Evolutionary conservation across 1,140 invertebrate genomes (phyloP).

Genomic region (Catajapyx aquilonaris): DNA sequence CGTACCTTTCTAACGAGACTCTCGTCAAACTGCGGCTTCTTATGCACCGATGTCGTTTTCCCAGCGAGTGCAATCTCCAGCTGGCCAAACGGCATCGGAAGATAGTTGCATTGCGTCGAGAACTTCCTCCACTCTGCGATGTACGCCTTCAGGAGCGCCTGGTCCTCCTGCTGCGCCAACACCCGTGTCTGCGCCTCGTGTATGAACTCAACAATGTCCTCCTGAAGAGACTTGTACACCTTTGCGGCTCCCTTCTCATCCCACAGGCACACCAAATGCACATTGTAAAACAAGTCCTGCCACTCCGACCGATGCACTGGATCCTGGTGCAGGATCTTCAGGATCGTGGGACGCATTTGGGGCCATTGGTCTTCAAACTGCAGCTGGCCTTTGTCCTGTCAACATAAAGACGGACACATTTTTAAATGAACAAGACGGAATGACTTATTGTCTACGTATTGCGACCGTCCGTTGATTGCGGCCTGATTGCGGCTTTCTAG

Average conservation of each 20-base stretch:
- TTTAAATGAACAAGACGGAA: no score
- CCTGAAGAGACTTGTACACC: conserved; percentile 66
- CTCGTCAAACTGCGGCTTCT: conserved; percentile 58
- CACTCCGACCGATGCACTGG: conserved; percentile 82
- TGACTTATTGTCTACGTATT: no score
- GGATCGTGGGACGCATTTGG: conserved; percentile 72
- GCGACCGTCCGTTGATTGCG: no score
- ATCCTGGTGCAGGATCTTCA: conserved; percentile 82
- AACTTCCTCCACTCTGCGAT: conserved; percentile 95
- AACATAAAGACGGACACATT: no score
- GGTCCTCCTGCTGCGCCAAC: conserved; percentile 74
- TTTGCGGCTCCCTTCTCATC: conserved; percentile 84
- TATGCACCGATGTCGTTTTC: conserved; percentile 35
- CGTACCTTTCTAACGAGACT: conserved; percentile 64
- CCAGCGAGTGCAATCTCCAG: conserved; percentile 58
- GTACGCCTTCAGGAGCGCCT: conserved; percentile 84
- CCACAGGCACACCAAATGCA: conserved; percentile 87
- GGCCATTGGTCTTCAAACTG: conserved; percentile 92
- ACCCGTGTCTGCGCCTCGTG: conserved; percentile 83
- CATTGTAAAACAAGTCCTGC: conserved; percentile 91
- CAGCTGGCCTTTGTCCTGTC: no score
- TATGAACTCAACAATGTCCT: conserved; percentile 88
- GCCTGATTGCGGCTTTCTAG: no score
- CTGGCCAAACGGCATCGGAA: conserved; percentile 87
- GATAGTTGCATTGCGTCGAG: conserved; percentile 90